Evolutionary conservation across 2,888 invertebrate genomes (phyloP).

Genomic region (Ormyrus pomaceus): DNA sequence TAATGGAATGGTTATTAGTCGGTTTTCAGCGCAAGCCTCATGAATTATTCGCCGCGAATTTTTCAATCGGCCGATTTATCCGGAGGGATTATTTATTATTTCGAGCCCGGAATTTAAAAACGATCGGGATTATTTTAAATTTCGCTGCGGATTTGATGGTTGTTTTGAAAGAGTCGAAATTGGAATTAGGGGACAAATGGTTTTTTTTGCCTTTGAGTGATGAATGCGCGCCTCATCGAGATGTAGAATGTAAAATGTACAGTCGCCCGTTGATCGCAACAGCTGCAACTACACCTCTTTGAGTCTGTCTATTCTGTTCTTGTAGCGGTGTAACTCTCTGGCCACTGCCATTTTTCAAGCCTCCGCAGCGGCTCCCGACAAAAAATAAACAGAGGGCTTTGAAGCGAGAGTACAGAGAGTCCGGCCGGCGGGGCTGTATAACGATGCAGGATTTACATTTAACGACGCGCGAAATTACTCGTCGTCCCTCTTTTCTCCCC

Average conservation of each 20-base stretch:
- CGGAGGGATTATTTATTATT: neutral
- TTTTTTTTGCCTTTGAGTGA: neutral
- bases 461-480: neutral
- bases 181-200: neutral
- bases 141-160: too few species aligned
- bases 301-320: neutral
- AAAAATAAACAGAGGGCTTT: neutral
- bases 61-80: slow-evolving; percentile 4
- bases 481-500: neutral
- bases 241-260: neutral
- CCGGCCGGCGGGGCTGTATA: neutral
- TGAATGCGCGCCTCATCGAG: neutral
- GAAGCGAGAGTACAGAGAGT: neutral
- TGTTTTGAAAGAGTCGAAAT: neutral
- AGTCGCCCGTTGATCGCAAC: neutral
- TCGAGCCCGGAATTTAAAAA: neutral
- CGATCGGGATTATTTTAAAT: too few species aligned
- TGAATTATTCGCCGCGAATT: slow-evolving; percentile 21
- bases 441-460: neutral
- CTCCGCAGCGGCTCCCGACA: neutral
- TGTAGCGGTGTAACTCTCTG: neutral
- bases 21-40: slow-evolving; percentile 9
- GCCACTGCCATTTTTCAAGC: slow-evolving; percentile 7
- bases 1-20: slow-evolving; percentile 28
- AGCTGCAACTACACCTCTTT: neutral